Base-by-base conservation (phyloP, 2,888 invertebrate genomes). In the Epistrophe grossulariae region DNA sequence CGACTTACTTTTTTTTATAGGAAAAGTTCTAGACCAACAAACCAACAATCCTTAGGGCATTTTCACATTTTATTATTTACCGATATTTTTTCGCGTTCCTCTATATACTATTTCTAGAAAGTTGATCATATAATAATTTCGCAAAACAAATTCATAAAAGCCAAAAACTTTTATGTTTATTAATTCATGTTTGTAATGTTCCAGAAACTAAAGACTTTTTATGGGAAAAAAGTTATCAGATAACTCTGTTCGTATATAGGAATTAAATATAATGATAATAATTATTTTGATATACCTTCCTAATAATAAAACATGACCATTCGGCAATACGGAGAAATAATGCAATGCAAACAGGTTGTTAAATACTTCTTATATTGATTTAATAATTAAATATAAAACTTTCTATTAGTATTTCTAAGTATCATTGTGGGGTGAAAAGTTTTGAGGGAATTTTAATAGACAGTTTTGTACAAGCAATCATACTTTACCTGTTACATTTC, bases 141-240 rank as follows among this genome's bases (percentile, higher is more conserved):
- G n/a, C 19, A 48, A 24, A 50, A 50, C 48, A 59, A 24, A 70
- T 66, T 66, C 28, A 66, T 50, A 19, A 50, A 50, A 52, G 40
- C 38, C n/a, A 66, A 66, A n/a, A 71, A 66, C 17, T 82, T 72
- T 72, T 35, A 19, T 45, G 50, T 72, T 38, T 50, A 82, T 57
- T 72, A 72, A 68, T 78, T 72, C 24, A 77, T 48, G 45, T 64
- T 43, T 15, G 24, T 10, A 28, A 43, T 55, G 13, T 24, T 13
- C 19, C 17, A 24, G 5, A 45, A 62, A 62, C 15, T 48, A 28
- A 59, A 59, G 19, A 73, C 48, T 10, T 11, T 66, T 48, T 28
- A 28, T 9, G n/a, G 19, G 17, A 10, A 17, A 52, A 50, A 50
- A 40, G 55, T 40, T n/a, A 52, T 68, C 11, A 28, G 45, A 48